Conservation (phyloP, 2,888 invertebrate genomes). For the Neocrepidodera transversa region DNA sequence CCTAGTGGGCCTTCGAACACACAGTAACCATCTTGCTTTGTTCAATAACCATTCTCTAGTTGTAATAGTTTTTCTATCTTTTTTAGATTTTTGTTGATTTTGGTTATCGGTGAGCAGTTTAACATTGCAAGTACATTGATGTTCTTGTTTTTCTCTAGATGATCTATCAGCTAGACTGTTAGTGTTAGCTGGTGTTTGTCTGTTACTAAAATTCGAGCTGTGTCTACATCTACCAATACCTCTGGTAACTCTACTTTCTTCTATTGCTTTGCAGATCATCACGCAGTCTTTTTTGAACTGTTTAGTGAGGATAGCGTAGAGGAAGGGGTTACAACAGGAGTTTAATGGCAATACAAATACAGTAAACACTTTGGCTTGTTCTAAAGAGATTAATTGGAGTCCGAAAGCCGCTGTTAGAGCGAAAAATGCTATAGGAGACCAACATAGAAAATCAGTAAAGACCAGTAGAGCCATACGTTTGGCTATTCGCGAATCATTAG, state of each 20-base stretch:
- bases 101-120: conserved; percentile 64
- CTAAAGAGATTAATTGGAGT: conserved; percentile 86
- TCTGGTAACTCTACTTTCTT: conserved; percentile 88
- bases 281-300: conserved; percentile 98
- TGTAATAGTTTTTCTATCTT: conserved; percentile 52
- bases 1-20: conserved; percentile 55
- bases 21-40: conserved; percentile 64
- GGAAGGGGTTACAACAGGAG: conserved; percentile 96
- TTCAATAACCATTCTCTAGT: conserved; percentile 59
- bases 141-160: conserved; percentile 73
- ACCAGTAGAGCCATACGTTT: conserved; percentile 96
- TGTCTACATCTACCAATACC: conserved; percentile 87
- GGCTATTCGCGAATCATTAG: conserved; percentile 94
- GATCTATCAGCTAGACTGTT: conserved; percentile 83
- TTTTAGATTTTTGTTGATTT: conserved; percentile 46
- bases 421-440: conserved; percentile 97
- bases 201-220: conserved; percentile 86
- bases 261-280: conserved; percentile 93
- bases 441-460: conserved; percentile 96
- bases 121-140: conserved; percentile 68
- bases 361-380: conserved; percentile 95
- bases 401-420: conserved; percentile 94
- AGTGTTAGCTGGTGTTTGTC: conserved; percentile 86
- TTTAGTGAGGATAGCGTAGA: conserved; percentile 97
- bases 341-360: conserved; percentile 96